Conservation (phyloP, 1,140 invertebrate genomes). For the Magallana angulata region DNA sequence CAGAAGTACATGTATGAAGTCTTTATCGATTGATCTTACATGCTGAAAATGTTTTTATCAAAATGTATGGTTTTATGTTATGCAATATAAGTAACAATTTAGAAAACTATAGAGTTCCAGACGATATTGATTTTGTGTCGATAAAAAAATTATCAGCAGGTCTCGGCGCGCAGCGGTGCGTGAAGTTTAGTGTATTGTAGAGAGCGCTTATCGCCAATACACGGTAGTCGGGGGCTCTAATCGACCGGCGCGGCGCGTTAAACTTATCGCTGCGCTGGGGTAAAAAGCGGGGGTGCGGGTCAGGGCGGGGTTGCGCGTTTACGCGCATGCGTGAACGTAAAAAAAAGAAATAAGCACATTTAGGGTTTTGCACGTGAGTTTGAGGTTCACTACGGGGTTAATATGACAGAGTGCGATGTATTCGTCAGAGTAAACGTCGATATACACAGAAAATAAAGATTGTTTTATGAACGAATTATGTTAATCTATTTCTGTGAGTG, state of each 20-base stretch:
- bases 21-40: conserved; percentile 10
- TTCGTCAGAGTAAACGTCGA: too few species aligned
- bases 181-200: conserved; percentile 7
- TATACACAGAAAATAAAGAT: too few species aligned
- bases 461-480: too few species aligned
- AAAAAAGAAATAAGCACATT: background rate
- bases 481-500: too few species aligned
- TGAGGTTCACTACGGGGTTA: background rate
- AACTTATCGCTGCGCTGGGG: conserved; percentile 21
- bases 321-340: background rate
- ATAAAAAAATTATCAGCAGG: conserved; percentile 12
- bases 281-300: conserved; percentile 28
- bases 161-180: conserved; percentile 12
- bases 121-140: conserved; percentile 39
- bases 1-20: background rate
- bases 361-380: background rate
- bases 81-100: conserved; percentile 11
- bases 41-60: background rate
- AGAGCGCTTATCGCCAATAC: background rate
- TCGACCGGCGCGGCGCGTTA: background rate
- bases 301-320: conserved; percentile 29
- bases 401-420: background rate
- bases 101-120: background rate
- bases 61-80: background rate
- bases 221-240: conserved; percentile 25